Evolutionary conservation across 2,113 vertebrate genomes (phyloP), one percentile per base, ranked within the genome.

Genomic region (Urocitellus parryii): DNA sequence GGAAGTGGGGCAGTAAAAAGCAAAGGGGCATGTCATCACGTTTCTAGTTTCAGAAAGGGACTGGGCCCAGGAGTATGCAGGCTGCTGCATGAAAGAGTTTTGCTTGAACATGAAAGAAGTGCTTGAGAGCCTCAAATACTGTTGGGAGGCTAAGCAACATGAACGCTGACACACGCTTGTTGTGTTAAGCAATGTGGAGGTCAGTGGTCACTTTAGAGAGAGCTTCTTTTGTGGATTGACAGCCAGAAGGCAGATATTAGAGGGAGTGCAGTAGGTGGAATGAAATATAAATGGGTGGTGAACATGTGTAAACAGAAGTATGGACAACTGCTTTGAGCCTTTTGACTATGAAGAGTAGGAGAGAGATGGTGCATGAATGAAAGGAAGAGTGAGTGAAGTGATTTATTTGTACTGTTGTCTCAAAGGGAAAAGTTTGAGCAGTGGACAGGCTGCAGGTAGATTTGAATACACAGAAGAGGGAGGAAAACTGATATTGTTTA

Each of bases 331-430:
- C 29, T 94, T 27, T 79, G 45, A 53, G 37, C 42, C 24, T 65
- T 77, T 79, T 92, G 73, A 13, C 78, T 65, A 5, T 68, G 88
- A 92, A 68, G 42, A 24, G 58, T 25, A 32, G 27, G 68, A 74
- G 83, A 82, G 65, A 88, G 58, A 78, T 0, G 42, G 20, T 10
- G n/a, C 58, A 65, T 80, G 8, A 56, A 78, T 78, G 65, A 81
- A 56, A 18, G 53, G 53, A 56, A 18, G 53, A 56, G 53, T 56
- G 53, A 56, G 16, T 16, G 16, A 92, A 85, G 51, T 9, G 2
- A 58, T 61, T 79, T 72, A n/a, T 70, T 82, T 95, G 87, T 78
- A 81, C 61, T 88, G 8, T 53, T 79, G 29, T 61, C 88, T 63
- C 61, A n/a, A 14, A 70, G 79, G 53, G 56, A 68, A 72, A 81